Base-by-base conservation (phyloP, 2,888 invertebrate species). In the Cryptocheilus praepositus region DNA sequence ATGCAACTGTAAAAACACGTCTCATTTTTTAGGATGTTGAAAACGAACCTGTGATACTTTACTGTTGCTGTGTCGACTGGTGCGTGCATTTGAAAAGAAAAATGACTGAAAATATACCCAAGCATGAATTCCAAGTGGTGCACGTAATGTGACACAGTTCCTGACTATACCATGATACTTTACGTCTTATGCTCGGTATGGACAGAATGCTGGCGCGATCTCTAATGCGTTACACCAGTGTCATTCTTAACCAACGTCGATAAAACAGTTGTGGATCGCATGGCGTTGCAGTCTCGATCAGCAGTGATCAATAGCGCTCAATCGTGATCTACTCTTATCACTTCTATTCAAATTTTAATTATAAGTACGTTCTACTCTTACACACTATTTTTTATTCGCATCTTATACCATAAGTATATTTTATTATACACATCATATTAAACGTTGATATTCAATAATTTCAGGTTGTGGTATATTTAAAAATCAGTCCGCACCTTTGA, bases 91-190 rank as follows among this genome's bases (percentile, higher is more conserved):
- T 81, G 5, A 81, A 74, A 64, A 51, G 56, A n/a, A 65, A 71
- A 16, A 25, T 61, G 1, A 25, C 46, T 8, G 19, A 36, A 16
- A 22, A 74, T 3, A 63, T 67, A 43, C 76, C 81, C 5, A 58
- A 61, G 2, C 85, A 87, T 44, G 88, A 88, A 71, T 88, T 87
- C 71, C 84, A 85, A 81, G 83, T 88, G 15, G 71, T 86, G 28
- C 86, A 87, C 59, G 74, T 86, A 25, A 81, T 85, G 81, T 85
- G 16, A 83, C 43, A 55, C 8, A 43, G 43, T 43, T n/a, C 19
- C 16, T 49, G 7, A n/a, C 49, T 2, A 4, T n/a, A 21, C 49
- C 36, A 16, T 46, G 61, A 56, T 46, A 11, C 5, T n/a, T 18
- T n/a, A 8, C 16, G 3, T 1, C 15, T 49, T 44, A 19, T 3